Percentiles rank a stretch among this genome's conserved stretches.
phyloP scores from a whole-genome alignment of 2,797 vertebrate genomes.

The Prionace glauca region DNA sequence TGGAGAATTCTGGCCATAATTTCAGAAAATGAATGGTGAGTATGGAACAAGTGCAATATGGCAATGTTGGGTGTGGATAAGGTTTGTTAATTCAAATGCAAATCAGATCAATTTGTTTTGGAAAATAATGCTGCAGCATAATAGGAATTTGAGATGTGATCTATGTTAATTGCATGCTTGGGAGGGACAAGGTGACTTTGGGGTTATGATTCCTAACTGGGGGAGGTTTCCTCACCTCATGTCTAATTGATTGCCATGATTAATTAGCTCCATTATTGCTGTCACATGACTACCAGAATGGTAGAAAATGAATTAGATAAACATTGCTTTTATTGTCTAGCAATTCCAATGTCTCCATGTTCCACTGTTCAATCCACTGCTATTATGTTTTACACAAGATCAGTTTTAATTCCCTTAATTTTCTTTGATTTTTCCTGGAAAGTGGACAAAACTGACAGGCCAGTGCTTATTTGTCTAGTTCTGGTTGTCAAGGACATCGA shows the following conservation, averaged over 20 bases:
- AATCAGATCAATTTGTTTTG: neutral
- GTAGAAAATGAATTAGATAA: neutral
- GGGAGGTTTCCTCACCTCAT: neutral
- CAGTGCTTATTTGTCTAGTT: neutral
- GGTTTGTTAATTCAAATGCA: neutral
- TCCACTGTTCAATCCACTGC: neutral
- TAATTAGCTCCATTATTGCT: neutral
- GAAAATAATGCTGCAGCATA: neutral
- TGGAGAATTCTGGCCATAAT: neutral
- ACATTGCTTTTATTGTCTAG: neutral
- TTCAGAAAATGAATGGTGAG: neutral
- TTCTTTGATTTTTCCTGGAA: neutral
- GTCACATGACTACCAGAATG: neutral
- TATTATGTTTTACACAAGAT: neutral
- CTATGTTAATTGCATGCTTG: neutral
- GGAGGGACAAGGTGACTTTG: neutral
- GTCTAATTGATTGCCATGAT: neutral
- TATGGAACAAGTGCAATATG: neutral
- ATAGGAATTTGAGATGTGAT: neutral
- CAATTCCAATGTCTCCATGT: neutral
- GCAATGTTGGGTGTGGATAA: neutral
- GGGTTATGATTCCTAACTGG: neutral
- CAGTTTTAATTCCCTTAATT: neutral
- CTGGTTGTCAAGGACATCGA: neutral
- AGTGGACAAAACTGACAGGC: neutral